Evolutionary conservation across 2,888 invertebrate genomes (phyloP), one percentile per base, ranked within the genome.

Genomic region (Dicranocentrus wangi): DNA sequence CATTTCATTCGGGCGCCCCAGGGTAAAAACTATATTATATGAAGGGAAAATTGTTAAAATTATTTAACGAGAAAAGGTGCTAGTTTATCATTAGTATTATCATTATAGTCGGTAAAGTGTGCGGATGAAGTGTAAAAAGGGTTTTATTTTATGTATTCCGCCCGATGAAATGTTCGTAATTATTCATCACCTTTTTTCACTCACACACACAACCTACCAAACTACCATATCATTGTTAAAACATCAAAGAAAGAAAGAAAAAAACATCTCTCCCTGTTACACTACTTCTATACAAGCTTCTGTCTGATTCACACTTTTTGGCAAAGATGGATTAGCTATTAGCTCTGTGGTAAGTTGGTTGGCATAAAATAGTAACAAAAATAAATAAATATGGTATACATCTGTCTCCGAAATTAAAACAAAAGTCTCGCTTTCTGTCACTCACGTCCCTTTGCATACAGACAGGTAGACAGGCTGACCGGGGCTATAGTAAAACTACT

Each of bases 291-390:
- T 13, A 39, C 39, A 39, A 39, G 13, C n/a, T 10, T 55, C 23
- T 55, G 5, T 21, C 3, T 23, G 23, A 2, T 42, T 63, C 42
- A 63, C 63, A 43, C 55, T 47, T 78, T 79, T 73, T 80, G 79
- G 79, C 79, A 80, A 80, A 80, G 79, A 80, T 80, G 79, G 79
- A 80, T 80, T 72, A 60, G 79, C 51, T 60, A n/a, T n/a, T n/a
- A n/a, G 72, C 71, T 66, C 72, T 80, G 79, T 19, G 72, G n/a
- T n/a, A n/a, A 43, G 63, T 39, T 39, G 51, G 65, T 47, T n/a
- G n/a, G n/a, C n/a, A n/a, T n/a, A n/a, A n/a, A 66, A 77, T 61
- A 39, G 61, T 60, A 63, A 53, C 27, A 77, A 77, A 69, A 28
- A 27, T 47, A 42, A 76, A 76, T 32, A 28, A 19, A 15, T 43